A percentile compares a stretch with the other conserved stretches of the same genome.
These are phyloP conservation scores for Carettochelys insculpta DNA, from an alignment of 2,113 vertebrate species.

Conservation along the genomic window DNA sequence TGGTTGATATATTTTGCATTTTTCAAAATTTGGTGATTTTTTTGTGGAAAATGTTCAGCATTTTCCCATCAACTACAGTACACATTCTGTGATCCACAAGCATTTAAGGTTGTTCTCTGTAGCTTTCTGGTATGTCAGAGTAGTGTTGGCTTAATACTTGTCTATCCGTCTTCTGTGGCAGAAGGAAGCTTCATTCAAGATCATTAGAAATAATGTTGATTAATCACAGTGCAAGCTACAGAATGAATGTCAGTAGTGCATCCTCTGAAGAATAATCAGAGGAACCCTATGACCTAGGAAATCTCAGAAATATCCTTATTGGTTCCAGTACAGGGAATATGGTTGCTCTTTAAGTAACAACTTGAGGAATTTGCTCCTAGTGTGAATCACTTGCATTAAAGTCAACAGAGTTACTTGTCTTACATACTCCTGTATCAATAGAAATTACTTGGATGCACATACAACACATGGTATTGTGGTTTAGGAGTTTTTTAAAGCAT, in stretches of 20 bases:
- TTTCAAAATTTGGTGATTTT: background rate
- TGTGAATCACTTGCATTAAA: background rate
- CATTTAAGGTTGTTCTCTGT: background rate
- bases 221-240: conserved; percentile 17
- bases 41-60: background rate
- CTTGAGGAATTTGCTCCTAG: background rate
- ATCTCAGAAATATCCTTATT: conserved; percentile 7
- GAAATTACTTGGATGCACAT: background rate
- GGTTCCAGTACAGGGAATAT: background rate
- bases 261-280: conserved; percentile 19
- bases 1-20: background rate
- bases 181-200: background rate
- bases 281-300: conserved; percentile 32
- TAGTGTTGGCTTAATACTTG: conserved; percentile 3
- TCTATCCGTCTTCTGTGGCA: conserved; percentile 45
- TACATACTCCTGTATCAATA: background rate
- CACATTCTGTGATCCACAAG: conserved; percentile 4
- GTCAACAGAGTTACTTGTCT: background rate
- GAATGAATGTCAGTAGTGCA: conserved; percentile 40
- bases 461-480: background rate
- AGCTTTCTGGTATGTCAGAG: conserved; percentile 10
- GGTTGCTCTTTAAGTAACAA: background rate
- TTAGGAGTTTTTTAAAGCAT: background rate
- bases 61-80: background rate
- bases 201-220: conserved; percentile 26